A percentile compares a stretch with the other conserved stretches of the same genome.
Conservation (phyloP, 2,888 invertebrate genomes). For the Acanthopleura granulata region DNA sequence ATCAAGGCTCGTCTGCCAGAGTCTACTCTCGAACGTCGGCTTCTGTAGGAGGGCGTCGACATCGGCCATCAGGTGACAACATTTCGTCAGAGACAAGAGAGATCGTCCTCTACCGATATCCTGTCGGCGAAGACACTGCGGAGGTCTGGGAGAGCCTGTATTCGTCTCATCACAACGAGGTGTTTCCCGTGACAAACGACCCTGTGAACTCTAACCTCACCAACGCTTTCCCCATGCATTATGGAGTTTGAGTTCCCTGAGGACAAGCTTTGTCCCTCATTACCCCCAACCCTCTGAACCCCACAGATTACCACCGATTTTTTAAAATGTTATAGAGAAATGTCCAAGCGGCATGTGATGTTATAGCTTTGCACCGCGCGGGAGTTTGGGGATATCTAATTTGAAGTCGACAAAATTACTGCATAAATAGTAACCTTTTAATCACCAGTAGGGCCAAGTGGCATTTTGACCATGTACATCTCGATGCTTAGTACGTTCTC, state of each 20-base stretch:
- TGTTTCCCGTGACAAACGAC: neutral
- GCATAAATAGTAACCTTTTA: no score
- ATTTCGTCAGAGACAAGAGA: neutral
- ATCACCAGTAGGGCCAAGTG: no score
- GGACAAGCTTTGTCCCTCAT: neutral
- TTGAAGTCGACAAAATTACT: no score
- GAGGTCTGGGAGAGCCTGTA: neutral
- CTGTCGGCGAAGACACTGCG: neutral
- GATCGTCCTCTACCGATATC: neutral
- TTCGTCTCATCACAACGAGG: neutral
- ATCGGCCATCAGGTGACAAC: neutral
- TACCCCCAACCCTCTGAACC: neutral
- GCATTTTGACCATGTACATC: no score
- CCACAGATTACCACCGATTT: neutral
- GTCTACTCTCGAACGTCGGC: neutral
- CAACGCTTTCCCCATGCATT: neutral
- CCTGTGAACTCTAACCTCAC: neutral
- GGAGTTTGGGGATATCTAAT: no score
- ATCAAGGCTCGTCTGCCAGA: neutral
- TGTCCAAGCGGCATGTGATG: no score
- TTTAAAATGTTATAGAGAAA: no score
- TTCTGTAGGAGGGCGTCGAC: neutral
- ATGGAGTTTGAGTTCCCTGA: neutral
- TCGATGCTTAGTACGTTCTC: no score
- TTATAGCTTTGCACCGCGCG: no score